Evolutionary conservation across 2,888 invertebrate species (phyloP).

Genomic region (Epistrophe eligans): DNA sequence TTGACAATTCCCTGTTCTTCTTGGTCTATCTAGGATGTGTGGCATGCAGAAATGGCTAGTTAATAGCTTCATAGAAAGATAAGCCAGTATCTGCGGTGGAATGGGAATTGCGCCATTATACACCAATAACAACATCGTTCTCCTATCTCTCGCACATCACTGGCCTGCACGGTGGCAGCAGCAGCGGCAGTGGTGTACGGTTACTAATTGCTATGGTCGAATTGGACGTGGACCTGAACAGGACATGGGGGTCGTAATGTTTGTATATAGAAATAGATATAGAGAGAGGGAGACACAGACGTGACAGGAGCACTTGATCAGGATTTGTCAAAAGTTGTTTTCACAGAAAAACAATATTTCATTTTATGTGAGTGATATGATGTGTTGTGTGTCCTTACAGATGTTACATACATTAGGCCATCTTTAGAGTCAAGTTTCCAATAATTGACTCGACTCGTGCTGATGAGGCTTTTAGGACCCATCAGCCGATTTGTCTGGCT

Average conservation of each 20-base stretch:
- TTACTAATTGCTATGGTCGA: conserved; percentile 65
- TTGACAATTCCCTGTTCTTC: conserved; percentile 52
- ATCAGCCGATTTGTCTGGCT: conserved; percentile 12
- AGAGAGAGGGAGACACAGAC: conserved; percentile 18
- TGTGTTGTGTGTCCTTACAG: conserved; percentile 27
- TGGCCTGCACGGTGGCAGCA: not conserved
- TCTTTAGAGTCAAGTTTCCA: conserved; percentile 50
- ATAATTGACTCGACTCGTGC: conserved; percentile 17
- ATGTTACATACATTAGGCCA: conserved; percentile 43
- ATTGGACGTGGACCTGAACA: conserved; percentile 30
- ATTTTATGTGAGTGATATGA: conserved; percentile 17
- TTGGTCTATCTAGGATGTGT: conserved; percentile 15
- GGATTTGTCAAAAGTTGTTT: conserved; percentile 41
- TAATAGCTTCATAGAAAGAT: conserved; percentile 65
- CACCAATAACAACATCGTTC: conserved; percentile 63
- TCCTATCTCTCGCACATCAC: conserved; percentile 46
- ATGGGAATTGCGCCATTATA: conserved; percentile 66
- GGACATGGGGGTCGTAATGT: conserved; percentile 20
- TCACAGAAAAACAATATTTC: conserved; percentile 8
- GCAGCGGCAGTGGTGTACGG: conserved; percentile 39
- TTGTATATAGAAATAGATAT: too few relatives aligned
- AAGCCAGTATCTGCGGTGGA: conserved; percentile 47
- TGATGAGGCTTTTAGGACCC: conserved; percentile 45
- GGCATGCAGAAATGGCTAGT: conserved; percentile 42
- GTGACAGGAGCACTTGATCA: conserved; percentile 46